Evolutionary conservation across 2,113 vertebrate genomes (phyloP), one percentile per base, ranked within the genome.

Genomic region (Triplophysa dalaica): DNA sequence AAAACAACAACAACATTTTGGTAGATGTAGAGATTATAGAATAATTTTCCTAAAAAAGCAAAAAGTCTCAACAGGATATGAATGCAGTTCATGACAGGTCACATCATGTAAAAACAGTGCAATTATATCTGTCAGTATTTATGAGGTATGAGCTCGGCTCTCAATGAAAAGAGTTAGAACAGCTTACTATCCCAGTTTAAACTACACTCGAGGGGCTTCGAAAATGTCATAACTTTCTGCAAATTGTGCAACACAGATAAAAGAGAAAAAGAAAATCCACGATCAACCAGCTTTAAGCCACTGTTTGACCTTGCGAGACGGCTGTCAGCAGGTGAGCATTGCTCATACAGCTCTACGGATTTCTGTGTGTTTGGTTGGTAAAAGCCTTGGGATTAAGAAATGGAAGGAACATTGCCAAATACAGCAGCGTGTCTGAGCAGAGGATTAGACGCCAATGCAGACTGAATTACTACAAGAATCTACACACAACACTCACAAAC

Each of bases 341-440:
- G 84, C 87, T 86, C 78, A 87, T 84, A 90, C 87, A 87, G 88
- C 88, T 90, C 88, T 88, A 89, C 83, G 89, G 91, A 93, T 92
- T 93, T 90, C 84, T 91, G 83, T 79, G 83, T 87, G 89, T 88
- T 82, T 83, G 88, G 88, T 91, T 87, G 85, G 90, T 88, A 90
- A 92, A 90, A 88, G 89, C 87, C 87, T 88, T 87, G 87, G 89
- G 92, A 91, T 93, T 93, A 92, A 89, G 87, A 87, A 90, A 89
- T 88, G 90, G 85, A 86, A 88, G 86, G 81, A 88, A 87, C 82
- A 86, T 83, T 80, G 52, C 29, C 50, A 38, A 62, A 60, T 48
- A 64, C 66, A 75, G 62, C 60, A 63, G 63, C 2, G 24, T 79
- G 63, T 70, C 70, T 58, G 68, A 38, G 61, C 74, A n/a, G 68